A percentile compares a stretch with the other conserved stretches of the same genome.
These are phyloP conservation scores for Zelleria hepariella DNA, from an alignment of 2,888 invertebrate species.

Conservation along the genomic window DNA sequence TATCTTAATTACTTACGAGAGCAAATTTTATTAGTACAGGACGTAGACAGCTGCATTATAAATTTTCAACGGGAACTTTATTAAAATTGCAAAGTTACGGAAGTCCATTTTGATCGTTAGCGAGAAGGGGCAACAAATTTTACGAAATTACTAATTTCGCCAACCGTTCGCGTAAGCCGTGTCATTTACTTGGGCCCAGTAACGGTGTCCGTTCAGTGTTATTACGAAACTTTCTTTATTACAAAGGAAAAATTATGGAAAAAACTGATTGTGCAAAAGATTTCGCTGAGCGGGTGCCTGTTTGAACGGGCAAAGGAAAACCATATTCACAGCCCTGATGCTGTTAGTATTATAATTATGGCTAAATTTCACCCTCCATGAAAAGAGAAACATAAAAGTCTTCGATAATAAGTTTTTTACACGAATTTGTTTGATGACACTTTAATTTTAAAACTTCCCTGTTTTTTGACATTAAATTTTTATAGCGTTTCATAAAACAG, in stretches of 20 bases:
- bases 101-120: conserved; percentile 37
- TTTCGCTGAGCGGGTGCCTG: no score
- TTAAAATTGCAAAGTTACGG: conserved; percentile 40
- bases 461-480: no score
- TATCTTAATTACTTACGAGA: not conserved
- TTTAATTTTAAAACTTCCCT: no score
- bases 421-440: no score
- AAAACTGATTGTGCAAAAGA: not conserved
- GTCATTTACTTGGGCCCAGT: conserved; percentile 30
- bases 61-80: conserved; percentile 28
- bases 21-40: not conserved
- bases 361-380: not conserved
- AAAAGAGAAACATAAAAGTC: not conserved
- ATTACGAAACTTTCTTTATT: not conserved
- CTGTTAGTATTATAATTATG: no score
- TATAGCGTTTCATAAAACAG: no score
- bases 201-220: conserved; percentile 11
- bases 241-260: not conserved
- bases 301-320: no score
- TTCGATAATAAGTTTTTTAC: no score
- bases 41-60: not conserved
- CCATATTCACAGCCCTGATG: no score
- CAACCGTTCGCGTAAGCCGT: conserved; percentile 44
- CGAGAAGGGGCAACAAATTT: conserved; percentile 34
- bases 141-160: conserved; percentile 40